Evolutionary conservation across 2,797 vertebrate species (phyloP).

Genomic region (Trachurus trachurus): DNA sequence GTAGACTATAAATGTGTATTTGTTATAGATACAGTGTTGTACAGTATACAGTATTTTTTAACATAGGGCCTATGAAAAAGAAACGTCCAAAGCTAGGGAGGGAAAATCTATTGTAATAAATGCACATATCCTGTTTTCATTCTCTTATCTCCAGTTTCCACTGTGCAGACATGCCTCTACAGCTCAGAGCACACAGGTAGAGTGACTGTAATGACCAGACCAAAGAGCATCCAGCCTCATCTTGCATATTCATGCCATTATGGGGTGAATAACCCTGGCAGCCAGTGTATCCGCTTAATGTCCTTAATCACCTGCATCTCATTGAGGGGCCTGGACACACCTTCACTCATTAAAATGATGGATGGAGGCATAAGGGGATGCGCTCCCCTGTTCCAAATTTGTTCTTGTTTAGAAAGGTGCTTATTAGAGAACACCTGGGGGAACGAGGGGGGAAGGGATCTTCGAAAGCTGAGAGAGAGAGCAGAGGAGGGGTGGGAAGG

Average conservation of each 20-base stretch:
- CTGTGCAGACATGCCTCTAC: not conserved
- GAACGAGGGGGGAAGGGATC: slow-evolving; percentile 55
- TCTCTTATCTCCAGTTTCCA: slow-evolving; percentile 3
- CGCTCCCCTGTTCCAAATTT: slow-evolving; percentile 85
- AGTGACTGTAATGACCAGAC: slow-evolving; percentile 80
- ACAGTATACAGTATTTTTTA: not conserved
- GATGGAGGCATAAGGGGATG: slow-evolving; percentile 88
- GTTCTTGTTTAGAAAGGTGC: slow-evolving; percentile 86
- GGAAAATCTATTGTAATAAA: not conserved
- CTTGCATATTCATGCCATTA: slow-evolving; percentile 90
- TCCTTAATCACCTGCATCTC: slow-evolving; percentile 91
- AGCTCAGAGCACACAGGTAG: slow-evolving; percentile 62
- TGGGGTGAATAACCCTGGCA: slow-evolving; percentile 80
- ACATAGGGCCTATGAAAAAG: not conserved
- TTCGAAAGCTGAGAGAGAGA: slow-evolving; percentile 34
- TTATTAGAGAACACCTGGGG: slow-evolving; percentile 86
- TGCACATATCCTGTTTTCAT: not conserved
- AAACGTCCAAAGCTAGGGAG: not conserved
- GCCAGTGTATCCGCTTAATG: slow-evolving; percentile 79
- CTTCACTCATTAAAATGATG: slow-evolving; percentile 93
- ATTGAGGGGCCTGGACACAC: slow-evolving; percentile 86
- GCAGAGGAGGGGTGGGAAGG: slow-evolving; percentile 5
- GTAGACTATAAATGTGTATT: no score
- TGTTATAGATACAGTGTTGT: no score
- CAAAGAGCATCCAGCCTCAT: slow-evolving; percentile 63